phyloP scores from a whole-genome alignment of 2,888 invertebrate genomes.

The Agonopterix subpropinquella region DNA sequence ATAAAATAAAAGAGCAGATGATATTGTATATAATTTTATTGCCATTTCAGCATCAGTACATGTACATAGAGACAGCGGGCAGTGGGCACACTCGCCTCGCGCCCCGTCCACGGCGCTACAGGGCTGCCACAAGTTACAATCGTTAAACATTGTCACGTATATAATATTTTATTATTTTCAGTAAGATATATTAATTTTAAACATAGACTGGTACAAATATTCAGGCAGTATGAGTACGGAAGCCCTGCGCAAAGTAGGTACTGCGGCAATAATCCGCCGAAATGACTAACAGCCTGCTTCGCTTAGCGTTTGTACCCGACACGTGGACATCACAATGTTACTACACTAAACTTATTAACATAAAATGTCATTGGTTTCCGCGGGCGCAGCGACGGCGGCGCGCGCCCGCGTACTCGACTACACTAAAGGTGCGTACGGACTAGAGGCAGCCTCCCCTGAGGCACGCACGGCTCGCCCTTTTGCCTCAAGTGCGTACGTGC shows the following conservation, averaged over 20 bases:
- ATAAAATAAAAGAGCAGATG: neutral
- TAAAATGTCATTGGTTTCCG: constrained; percentile 5
- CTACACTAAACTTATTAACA: constrained; percentile 4
- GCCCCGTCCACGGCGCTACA: constrained; percentile 1
- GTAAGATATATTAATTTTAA: too few relatives aligned
- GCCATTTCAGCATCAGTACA: constrained; percentile 45
- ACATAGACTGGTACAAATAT: too few relatives aligned
- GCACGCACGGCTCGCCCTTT: too few relatives aligned
- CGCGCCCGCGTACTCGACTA: neutral
- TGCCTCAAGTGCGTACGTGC: too few relatives aligned
- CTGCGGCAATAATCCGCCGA: neutral
- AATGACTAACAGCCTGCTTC: constrained; percentile 11
- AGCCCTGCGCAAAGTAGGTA: neutral
- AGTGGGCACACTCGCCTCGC: constrained; percentile 2
- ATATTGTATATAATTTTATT: constrained; percentile 35
- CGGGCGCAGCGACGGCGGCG: neutral
- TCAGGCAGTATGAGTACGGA: neutral
- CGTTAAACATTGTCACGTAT: too few relatives aligned
- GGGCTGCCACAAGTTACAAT: neutral
- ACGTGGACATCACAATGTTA: constrained; percentile 24
- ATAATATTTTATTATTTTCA: too few relatives aligned
- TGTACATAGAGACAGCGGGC: constrained; percentile 11
- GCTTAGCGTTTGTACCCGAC: constrained; percentile 27
- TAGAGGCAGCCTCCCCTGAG: too few relatives aligned
- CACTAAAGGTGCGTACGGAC: too few relatives aligned